Conservation (phyloP, 1,140 invertebrate species). For the Adoxophyes honmai region DNA sequence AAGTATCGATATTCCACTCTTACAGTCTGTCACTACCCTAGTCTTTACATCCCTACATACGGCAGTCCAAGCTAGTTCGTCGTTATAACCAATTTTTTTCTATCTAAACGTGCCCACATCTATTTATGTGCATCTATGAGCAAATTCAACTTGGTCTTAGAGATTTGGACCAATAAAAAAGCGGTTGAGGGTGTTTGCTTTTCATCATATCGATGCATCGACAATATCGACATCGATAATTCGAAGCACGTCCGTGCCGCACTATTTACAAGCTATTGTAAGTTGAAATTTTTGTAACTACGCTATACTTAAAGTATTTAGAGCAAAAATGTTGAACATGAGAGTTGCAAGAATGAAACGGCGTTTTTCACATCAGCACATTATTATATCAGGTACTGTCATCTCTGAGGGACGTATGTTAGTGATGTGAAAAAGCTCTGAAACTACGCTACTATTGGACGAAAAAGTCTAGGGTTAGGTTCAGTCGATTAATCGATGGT, state of each 20-base stretch:
- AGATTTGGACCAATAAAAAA: constrained; percentile 46
- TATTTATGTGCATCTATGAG: constrained; percentile 67
- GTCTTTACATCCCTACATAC: constrained; percentile 30
- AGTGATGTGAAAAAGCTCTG: constrained; percentile 29
- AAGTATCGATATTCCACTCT: too few species aligned
- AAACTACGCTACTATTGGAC: constrained; percentile 66
- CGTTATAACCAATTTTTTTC: constrained; percentile 34
- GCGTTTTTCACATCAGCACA: constrained; percentile 44
- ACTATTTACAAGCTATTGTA: constrained; percentile 37
- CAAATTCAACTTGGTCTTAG: constrained; percentile 52
- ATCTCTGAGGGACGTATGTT: neutral
- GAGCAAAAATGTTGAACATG: constrained; percentile 43
- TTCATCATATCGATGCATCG: constrained; percentile 19
- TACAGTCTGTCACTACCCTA: constrained; percentile 19
- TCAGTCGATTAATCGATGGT: constrained; percentile 43
- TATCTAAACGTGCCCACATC: constrained; percentile 61
- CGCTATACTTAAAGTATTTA: constrained; percentile 22
- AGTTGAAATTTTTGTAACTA: constrained; percentile 35
- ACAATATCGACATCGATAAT: constrained; percentile 15
- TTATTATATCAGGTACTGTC: neutral
- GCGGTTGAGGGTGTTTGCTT: constrained; percentile 21
- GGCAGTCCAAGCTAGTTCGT: constrained; percentile 61
- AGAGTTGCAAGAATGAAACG: constrained; percentile 37
- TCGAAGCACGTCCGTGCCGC: constrained; percentile 19
- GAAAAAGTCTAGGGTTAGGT: constrained; percentile 49